Evolutionary conservation across 2,888 invertebrate genomes (phyloP).

Genomic region (Cremastinae sp.): DNA sequence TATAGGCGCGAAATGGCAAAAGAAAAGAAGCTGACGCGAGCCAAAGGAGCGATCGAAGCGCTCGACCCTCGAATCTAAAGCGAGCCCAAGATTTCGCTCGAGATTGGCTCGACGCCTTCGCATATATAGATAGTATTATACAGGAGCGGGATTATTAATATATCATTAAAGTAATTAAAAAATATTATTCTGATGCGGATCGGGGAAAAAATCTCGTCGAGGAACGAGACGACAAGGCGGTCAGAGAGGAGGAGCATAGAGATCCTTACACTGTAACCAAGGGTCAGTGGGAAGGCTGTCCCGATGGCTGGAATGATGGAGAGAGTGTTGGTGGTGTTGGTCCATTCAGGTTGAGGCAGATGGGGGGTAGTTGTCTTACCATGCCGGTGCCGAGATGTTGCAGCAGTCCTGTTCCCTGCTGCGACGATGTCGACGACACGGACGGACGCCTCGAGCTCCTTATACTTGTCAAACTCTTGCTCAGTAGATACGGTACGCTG

Average conservation of each 20-base stretch:
- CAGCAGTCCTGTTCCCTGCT: conserved; percentile 88
- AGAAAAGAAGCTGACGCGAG: too few species aligned
- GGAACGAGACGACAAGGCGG: conserved; percentile 54
- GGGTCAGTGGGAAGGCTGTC: conserved; percentile 82
- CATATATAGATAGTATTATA: conserved; percentile 7
- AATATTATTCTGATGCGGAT: conserved; percentile 41
- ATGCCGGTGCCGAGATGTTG: conserved; percentile 96
- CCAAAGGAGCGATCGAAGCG: too few species aligned
- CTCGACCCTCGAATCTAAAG: too few species aligned
- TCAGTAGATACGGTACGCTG: conserved; percentile 92
- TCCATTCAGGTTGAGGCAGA: conserved; percentile 85
- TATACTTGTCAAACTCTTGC: conserved; percentile 89
- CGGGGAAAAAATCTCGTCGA: conserved; percentile 56
- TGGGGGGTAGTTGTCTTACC: conserved; percentile 91
- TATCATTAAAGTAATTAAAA: conserved; percentile 51
- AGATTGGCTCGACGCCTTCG: too few species aligned
- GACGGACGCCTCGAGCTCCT: conserved; percentile 87
- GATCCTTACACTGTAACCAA: conserved; percentile 82
- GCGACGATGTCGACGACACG: conserved; percentile 85
- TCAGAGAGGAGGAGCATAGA: conserved; percentile 75
- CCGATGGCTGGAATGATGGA: conserved; percentile 81
- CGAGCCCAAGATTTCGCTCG: too few species aligned
- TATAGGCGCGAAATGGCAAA: too few species aligned
- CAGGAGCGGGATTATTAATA: conserved; percentile 1
- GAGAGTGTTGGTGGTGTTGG: conserved; percentile 82